Percentiles rank a stretch among this genome's conserved stretches.
Conservation (phyloP, 2,888 invertebrate species). For the Sinohyriopsis cumingii region DNA sequence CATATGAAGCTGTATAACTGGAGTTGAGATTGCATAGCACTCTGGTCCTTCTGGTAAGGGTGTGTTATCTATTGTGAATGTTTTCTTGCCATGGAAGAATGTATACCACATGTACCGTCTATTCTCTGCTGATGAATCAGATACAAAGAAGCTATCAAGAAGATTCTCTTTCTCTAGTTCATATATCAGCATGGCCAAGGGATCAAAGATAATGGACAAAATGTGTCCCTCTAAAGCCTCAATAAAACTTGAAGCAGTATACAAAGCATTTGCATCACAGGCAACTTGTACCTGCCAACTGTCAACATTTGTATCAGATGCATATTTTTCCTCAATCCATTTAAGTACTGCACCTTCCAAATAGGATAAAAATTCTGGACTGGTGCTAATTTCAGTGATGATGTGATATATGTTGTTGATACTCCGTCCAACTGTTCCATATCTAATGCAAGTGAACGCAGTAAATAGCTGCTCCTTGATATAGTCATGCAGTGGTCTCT, state of each 20-base stretch:
- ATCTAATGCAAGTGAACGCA: too few species aligned
- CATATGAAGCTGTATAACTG: conserved; percentile 19
- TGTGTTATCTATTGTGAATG: conserved; percentile 20
- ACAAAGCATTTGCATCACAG: conserved; percentile 21
- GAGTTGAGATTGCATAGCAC: conserved; percentile 27
- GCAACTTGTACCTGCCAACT: conserved; percentile 37
- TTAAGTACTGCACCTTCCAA: too few species aligned
- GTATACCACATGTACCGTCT: conserved; percentile 17
- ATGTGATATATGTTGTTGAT: too few species aligned
- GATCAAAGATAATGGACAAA: conserved; percentile 20
- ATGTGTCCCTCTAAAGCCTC: conserved; percentile 33
- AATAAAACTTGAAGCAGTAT: conserved; percentile 21
- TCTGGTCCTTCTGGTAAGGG: conserved; percentile 36
- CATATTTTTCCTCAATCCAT: too few species aligned
- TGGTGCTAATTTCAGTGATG: too few species aligned
- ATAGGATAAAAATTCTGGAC: too few species aligned
- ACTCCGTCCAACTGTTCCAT: too few species aligned
- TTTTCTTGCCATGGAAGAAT: conserved; percentile 6
- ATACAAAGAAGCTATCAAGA: conserved; percentile 26
- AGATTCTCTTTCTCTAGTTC: conserved; percentile 24
- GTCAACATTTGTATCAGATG: neutral
- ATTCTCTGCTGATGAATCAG: conserved; percentile 2
- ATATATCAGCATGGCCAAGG: conserved; percentile 32
- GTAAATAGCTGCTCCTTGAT: too few species aligned
- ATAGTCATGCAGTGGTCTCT: too few species aligned